A percentile compares a stretch with the other conserved stretches of the same genome.
These are phyloP conservation scores for Monoplex corrugatus DNA, from an alignment of 2,888 invertebrate genomes.

Conservation along the genomic window DNA sequence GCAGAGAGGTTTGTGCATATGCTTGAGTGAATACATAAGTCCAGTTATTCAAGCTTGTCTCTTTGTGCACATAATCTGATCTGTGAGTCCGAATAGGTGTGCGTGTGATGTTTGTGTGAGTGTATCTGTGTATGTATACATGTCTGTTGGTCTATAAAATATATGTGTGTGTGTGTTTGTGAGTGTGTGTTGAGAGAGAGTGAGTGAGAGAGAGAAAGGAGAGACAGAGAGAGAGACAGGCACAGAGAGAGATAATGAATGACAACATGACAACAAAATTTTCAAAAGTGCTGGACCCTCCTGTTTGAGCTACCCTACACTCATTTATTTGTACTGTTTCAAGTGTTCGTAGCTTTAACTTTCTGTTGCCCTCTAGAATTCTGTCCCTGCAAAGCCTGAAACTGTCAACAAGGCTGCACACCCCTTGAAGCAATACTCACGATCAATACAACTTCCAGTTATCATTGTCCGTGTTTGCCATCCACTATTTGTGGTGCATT, in stretches of 20 bases:
- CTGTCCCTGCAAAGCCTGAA: neutral
- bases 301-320: too few species aligned
- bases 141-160: too few species aligned
- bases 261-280: too few species aligned
- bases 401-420: neutral
- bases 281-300: too few species aligned
- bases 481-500: neutral
- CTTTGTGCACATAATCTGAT: too few species aligned
- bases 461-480: conserved; percentile 37
- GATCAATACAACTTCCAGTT: conserved; percentile 69
- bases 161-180: neutral
- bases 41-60: too few species aligned
- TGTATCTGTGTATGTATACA: too few species aligned
- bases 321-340: too few species aligned
- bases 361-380: too few species aligned
- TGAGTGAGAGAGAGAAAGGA: neutral
- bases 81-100: too few species aligned
- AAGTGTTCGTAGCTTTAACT: neutral
- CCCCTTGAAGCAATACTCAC: conserved; percentile 57
- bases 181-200: neutral
- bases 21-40: too few species aligned
- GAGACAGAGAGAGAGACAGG: neutral
- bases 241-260: neutral
- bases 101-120: too few species aligned
- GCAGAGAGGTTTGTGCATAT: neutral